These are phyloP conservation scores for Danionella dracula DNA, from an alignment of 2,797 vertebrate species.

Conservation along the genomic window DNA sequence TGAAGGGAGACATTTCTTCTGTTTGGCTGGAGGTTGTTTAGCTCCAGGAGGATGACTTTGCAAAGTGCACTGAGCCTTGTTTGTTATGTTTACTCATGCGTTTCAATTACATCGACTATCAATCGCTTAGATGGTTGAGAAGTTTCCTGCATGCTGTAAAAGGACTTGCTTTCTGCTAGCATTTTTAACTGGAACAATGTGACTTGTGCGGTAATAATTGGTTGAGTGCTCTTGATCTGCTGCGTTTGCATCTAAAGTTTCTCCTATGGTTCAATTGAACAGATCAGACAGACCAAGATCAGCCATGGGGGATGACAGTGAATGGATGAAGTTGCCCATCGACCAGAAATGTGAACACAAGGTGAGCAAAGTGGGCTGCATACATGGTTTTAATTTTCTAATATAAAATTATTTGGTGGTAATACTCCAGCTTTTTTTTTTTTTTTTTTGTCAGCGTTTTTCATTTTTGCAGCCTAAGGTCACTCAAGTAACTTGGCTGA, in stretches of 20 bases:
- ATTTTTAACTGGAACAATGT: too few species aligned
- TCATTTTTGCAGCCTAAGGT: too few species aligned
- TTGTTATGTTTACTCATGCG: not conserved
- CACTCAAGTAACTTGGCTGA: not conserved
- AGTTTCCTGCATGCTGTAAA: not conserved
- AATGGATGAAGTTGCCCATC: conserved; percentile 94
- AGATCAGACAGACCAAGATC: conserved; percentile 50
- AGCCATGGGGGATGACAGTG: conserved; percentile 92
- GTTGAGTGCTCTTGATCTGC: not conserved
- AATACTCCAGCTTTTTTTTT: too few species aligned
- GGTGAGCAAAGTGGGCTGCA: conserved; percentile 65
- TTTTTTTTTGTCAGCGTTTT: not conserved
- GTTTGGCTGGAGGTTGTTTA: not conserved
- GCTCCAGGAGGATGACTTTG: not conserved
- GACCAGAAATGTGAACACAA: conserved; percentile 99
- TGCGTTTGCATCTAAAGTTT: not conserved
- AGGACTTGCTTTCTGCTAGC: too few species aligned
- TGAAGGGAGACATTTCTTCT: not conserved
- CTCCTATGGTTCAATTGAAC: conserved; percentile 47
- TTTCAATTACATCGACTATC: not conserved
- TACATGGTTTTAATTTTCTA: not conserved
- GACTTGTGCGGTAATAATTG: too few species aligned
- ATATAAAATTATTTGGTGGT: too few species aligned
- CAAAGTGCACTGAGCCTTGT: not conserved
- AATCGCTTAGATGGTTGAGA: not conserved